Base-by-base conservation (phyloP, 2,888 invertebrate species). In the Odiellus spinosus region DNA sequence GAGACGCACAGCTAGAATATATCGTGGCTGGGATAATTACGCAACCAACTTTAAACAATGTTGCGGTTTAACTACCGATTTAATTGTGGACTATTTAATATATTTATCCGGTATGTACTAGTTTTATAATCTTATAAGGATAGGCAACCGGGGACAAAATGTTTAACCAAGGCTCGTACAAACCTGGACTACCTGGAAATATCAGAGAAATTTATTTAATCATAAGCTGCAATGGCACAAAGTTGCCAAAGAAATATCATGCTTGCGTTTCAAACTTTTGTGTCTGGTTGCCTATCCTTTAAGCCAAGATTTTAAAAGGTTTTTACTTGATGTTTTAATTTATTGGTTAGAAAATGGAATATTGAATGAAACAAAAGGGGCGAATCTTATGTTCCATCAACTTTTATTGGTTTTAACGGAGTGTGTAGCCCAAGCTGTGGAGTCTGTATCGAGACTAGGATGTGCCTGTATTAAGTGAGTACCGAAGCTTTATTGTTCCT, bases 41-140 rank as follows among this genome's bases (percentile, higher is more conserved):
- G 82, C 83, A 64, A 80, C 86, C 53, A 90, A 88, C 65, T 91
- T 91, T 61, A 91, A 91, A 62, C 91, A 93, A 62, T 90, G 87
- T 61, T 86, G 86, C 60, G 91, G 93, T 8, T 77, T 90, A 67
- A 82, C 87, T 11, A 86, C 88, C 1, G 91, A 93, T 61, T 71
- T 90, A 26, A 78, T 90, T 33, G 91, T 91, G 0, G 80, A 86
- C 59, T 86, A 85, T 58, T 68, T 90, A 26, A 42, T 42, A 14
- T 19, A 46, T 42, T 36, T 50, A 6, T 18, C 36, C 14, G 46
- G 48, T 44, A 46, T 20, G 20, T 36, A 21, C n/a, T 17, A 11
- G 20, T 15, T 33, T 42, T 11, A 5, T 6, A 39, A 15, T n/a
- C n/a, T n/a, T n/a, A n/a, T n/a, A n/a, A n/a, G n/a, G n/a, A n/a